These are phyloP conservation scores for Meta bourneti DNA, from an alignment of 2,888 invertebrate species.

Conservation along the genomic window DNA sequence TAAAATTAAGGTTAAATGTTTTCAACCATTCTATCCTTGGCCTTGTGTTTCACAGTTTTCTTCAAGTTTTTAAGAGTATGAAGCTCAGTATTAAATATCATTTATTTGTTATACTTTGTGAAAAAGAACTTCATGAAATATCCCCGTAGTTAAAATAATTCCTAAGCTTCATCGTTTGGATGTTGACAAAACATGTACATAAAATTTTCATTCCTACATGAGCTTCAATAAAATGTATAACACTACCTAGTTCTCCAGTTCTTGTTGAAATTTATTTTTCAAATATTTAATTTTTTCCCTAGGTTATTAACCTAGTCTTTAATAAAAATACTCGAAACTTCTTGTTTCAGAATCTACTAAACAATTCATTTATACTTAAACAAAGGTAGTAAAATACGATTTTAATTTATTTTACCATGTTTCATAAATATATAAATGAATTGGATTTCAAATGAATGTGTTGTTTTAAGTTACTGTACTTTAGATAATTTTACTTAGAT, in stretches of 20 bases:
- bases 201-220: background rate
- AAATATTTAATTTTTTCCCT: background rate
- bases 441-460: background rate
- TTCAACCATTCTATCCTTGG: background rate
- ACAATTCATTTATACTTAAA: slow-evolving; percentile 25
- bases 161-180: too few species aligned
- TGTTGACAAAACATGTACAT: background rate
- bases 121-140: background rate
- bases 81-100: too few species aligned
- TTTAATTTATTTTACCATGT: background rate
- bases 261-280: background rate
- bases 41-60: background rate
- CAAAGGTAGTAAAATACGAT: background rate
- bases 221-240: background rate
- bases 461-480: slow-evolving; percentile 3
- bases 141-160: background rate
- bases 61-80: too few species aligned
- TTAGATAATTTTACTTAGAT: background rate
- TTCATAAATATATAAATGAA: slow-evolving; percentile 3
- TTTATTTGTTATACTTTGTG: too few species aligned
- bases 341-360: slow-evolving; percentile 24
- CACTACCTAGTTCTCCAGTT: background rate
- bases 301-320: background rate
- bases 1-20: background rate
- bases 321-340: background rate